phyloP scores from a whole-genome alignment of 1,140 invertebrate genomes.

The Metaphire vulgaris region DNA sequence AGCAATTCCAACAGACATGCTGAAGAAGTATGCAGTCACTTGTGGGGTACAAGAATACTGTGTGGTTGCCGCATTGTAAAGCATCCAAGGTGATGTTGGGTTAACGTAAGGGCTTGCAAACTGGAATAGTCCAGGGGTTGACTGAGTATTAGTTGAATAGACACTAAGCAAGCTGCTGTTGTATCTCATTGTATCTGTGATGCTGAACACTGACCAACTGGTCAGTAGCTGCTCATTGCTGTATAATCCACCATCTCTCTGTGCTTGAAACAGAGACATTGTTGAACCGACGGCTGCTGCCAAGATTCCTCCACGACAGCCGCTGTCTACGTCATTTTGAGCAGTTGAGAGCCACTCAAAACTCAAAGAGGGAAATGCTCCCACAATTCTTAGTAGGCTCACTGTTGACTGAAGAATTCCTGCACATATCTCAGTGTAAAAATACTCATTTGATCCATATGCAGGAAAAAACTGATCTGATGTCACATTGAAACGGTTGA shows the following conservation, averaged over 20 bases:
- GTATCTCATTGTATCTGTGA: conserved; percentile 13
- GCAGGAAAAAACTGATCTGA: background rate
- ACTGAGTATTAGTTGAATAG: background rate
- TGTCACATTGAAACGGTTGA: background rate
- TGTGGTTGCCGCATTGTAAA: conserved; percentile 10
- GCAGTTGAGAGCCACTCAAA: background rate
- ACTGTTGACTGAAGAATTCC: background rate
- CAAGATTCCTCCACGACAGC: background rate
- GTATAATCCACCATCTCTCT: background rate
- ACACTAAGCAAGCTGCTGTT: background rate
- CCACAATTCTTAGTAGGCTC: background rate
- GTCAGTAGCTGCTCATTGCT: background rate
- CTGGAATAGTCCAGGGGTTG: background rate
- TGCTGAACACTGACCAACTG: conserved; percentile 15
- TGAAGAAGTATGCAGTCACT: background rate
- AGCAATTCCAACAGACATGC: conserved; percentile 11
- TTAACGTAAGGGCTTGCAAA: conserved; percentile 4
- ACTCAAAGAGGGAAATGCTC: conserved; percentile 9
- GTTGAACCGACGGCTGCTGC: background rate
- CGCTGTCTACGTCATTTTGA: conserved; percentile 7
- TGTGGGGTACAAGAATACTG: conserved; percentile 3
- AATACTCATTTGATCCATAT: background rate
- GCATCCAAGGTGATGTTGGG: background rate
- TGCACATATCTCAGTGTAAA: conserved; percentile 13
- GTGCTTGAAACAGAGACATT: background rate